phyloP scores from a whole-genome alignment of 1,140 invertebrate species.

The Microplitis demolitor region DNA sequence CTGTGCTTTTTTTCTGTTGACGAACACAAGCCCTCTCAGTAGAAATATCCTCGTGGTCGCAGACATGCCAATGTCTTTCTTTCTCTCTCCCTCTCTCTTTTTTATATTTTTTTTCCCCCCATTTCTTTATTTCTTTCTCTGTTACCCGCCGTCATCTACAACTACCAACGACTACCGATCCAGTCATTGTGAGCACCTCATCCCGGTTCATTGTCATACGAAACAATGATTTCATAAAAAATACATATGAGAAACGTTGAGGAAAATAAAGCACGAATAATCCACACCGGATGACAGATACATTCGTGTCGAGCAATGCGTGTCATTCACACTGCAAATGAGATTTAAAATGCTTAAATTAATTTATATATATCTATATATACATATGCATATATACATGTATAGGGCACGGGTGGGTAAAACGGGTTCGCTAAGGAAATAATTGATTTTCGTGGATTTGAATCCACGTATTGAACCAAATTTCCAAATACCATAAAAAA shows the following conservation, averaged over 20 bases:
- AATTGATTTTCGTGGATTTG: too few species aligned
- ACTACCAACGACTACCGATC: constrained; percentile 36
- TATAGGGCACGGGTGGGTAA: too few species aligned
- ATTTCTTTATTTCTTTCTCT: constrained; percentile 18
- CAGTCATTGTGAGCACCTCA: constrained; percentile 58
- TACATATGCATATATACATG: not conserved
- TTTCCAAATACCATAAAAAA: too few species aligned
- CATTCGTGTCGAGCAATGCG: not conserved
- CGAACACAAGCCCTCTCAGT: not conserved
- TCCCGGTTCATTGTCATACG: constrained; percentile 59
- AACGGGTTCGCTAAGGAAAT: too few species aligned
- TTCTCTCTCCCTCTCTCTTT: constrained; percentile 22
- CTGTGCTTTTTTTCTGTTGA: not conserved
- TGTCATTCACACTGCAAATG: not conserved
- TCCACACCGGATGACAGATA: constrained; percentile 5
- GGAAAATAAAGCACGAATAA: not conserved
- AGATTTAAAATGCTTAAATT: too few species aligned
- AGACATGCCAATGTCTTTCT: constrained; percentile 28
- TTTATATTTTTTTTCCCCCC: constrained; percentile 5
- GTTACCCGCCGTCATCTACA: constrained; percentile 23
- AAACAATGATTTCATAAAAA: constrained; percentile 63
- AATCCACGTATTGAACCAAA: too few species aligned
- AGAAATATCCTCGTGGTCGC: constrained; percentile 1
- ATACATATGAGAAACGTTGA: constrained; percentile 41
- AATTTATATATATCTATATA: not conserved